Conservation (phyloP, 1,140 invertebrate species). For the Drosophila nigrodunni region DNA sequence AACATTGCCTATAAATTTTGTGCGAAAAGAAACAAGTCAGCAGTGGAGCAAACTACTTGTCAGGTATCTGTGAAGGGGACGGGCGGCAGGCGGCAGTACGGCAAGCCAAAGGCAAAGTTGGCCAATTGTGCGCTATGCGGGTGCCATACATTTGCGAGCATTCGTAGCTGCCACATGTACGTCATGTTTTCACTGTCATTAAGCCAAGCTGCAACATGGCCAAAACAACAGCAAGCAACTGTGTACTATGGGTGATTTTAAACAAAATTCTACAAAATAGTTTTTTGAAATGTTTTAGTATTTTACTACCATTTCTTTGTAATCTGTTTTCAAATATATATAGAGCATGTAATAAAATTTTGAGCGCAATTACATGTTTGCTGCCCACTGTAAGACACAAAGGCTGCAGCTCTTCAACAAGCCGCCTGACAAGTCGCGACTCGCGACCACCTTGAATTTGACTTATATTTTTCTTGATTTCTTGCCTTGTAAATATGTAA, state of each 20-base stretch:
- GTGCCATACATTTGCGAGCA: conserved; percentile 43
- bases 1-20: conserved; percentile 82
- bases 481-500: conserved; percentile 67
- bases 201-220: conserved; percentile 58
- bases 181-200: conserved; percentile 68
- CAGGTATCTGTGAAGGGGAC: background rate
- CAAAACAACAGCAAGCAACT: conserved; percentile 38
- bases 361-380: background rate
- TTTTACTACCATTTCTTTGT: background rate
- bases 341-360: background rate
- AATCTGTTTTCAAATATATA: too few relatives aligned
- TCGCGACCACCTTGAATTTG: conserved; percentile 70
- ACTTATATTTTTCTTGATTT: conserved; percentile 62
- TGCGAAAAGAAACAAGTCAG: conserved; percentile 71
- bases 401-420: conserved; percentile 6
- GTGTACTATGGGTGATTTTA: conserved; percentile 43
- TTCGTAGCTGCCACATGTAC: conserved; percentile 59
- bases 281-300: background rate
- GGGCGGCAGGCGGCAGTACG: background rate
- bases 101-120: conserved; percentile 30
- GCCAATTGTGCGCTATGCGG: conserved; percentile 60
- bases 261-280: background rate
- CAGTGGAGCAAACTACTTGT: conserved; percentile 29
- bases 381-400: conserved; percentile 51
- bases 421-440: conserved; percentile 65